Evolutionary conservation across 2,888 invertebrate species (phyloP), one percentile per base, ranked within the genome.

Genomic region (Lepidochitona cinerea): DNA sequence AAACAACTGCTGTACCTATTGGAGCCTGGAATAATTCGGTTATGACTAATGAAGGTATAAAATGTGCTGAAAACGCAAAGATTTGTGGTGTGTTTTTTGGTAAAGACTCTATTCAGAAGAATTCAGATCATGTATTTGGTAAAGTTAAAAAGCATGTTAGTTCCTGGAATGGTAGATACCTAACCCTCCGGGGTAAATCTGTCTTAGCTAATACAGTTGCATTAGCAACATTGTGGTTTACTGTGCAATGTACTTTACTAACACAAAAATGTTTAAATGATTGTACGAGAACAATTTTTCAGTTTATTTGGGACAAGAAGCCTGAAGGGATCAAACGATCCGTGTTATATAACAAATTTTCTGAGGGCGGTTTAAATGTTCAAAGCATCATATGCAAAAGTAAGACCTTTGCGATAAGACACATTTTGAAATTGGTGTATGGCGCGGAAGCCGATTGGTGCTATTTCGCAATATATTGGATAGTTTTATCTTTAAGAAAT

Each of bases 1-100:
- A 80, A 70, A 73, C 75, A n/a, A 71, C 68, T 37, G 76, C 76
- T 9, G 32, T 80, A 26, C 76, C 41, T 65, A 36, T 72, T 64
- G 78, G 80, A n/a, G n/a, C n/a, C n/a, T n/a, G n/a, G n/a, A n/a
- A n/a, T n/a, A n/a, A n/a, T n/a, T n/a, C n/a, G n/a, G n/a, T n/a
- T n/a, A n/a, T n/a, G n/a, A n/a, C n/a, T n/a, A n/a, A n/a, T n/a
- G n/a, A n/a, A n/a, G n/a, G n/a, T n/a, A n/a, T n/a, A n/a, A n/a
- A n/a, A n/a, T n/a, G n/a, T n/a, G n/a, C n/a, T n/a, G n/a, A n/a
- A n/a, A n/a, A n/a, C n/a, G n/a, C n/a, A n/a, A n/a, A n/a, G n/a
- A n/a, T n/a, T n/a, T n/a, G n/a, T n/a, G n/a, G 66, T 33, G 29
- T 66, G 35, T 36, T 18, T 37, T 66, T 66, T 26, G 66, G 66